Conservation (phyloP, 2,113 vertebrate genomes). For the Bostrychus sinensis region DNA sequence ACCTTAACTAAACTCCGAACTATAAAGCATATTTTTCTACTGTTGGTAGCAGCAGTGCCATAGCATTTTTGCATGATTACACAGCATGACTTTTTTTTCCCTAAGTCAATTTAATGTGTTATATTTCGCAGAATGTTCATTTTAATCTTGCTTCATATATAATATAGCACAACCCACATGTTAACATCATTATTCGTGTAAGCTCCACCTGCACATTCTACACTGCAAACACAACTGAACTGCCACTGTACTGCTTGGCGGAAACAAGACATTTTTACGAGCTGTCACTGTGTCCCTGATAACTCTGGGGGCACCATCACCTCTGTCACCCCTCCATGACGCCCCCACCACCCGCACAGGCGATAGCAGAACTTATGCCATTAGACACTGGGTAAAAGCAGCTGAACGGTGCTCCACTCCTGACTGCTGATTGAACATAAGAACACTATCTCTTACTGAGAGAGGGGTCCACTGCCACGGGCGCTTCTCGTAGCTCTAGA, state of each 20-base stretch:
- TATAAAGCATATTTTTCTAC: too few species aligned
- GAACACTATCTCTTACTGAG: constrained; percentile 47
- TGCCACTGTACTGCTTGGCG: not conserved
- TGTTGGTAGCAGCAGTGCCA: too few species aligned
- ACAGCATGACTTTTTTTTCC: too few species aligned
- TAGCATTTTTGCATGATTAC: too few species aligned
- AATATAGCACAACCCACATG: too few species aligned
- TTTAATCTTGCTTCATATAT: too few species aligned
- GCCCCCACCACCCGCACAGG: constrained; percentile 36
- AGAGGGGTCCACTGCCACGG: constrained; percentile 55
- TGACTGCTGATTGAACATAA: constrained; percentile 66
- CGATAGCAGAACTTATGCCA: constrained; percentile 52
- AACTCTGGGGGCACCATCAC: constrained; percentile 43
- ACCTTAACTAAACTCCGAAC: too few species aligned
- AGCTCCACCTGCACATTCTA: not conserved
- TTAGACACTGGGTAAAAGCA: constrained; percentile 62
- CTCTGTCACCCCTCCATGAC: constrained; percentile 35
- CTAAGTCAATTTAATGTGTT: too few species aligned
- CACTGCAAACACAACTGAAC: not conserved
- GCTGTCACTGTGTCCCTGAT: not conserved
- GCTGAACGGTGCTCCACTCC: constrained; percentile 57
- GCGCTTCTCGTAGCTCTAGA: constrained; percentile 54
- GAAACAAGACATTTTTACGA: not conserved
- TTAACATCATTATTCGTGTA: too few species aligned
- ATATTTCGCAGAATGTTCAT: too few species aligned